phyloP scores from a whole-genome alignment of 1,140 invertebrate genomes.

The Psix sp. region DNA sequence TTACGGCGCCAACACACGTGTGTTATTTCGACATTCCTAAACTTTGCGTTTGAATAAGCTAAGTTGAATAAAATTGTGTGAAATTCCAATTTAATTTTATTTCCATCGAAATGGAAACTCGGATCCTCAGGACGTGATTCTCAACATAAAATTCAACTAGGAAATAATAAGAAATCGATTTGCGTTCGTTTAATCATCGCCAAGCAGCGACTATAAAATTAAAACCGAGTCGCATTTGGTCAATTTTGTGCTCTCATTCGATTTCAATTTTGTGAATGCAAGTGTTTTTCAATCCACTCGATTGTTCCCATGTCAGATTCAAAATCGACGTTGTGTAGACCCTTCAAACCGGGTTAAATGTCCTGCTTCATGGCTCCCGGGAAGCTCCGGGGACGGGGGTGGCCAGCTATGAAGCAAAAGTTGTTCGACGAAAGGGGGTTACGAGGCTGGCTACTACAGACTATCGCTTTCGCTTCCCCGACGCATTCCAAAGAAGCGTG shows the following conservation, averaged over 20 bases:
- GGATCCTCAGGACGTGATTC: too few species aligned
- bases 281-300: conserved; percentile 30
- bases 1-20: background rate
- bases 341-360: conserved; percentile 45
- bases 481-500: conserved; percentile 48
- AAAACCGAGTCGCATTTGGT: conserved; percentile 26
- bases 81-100: conserved; percentile 20
- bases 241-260: conserved; percentile 49
- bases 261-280: conserved; percentile 44
- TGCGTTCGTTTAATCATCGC: too few species aligned
- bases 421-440: conserved; percentile 33
- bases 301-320: conserved; percentile 42
- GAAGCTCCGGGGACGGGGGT: background rate
- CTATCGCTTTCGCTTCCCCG: conserved; percentile 32
- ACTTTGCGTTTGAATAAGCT: too few species aligned
- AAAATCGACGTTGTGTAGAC: conserved; percentile 48
- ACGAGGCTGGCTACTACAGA: conserved; percentile 12
- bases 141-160: too few species aligned
- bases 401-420: conserved; percentile 15
- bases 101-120: too few species aligned
- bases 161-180: too few species aligned
- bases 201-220: background rate
- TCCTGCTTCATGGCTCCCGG: conserved; percentile 26
- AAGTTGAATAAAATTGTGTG: too few species aligned
- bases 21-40: too few species aligned